Evolutionary conservation across 2,797 vertebrate genomes (phyloP).

Genomic region (Sebastolobus alascanus): DNA sequence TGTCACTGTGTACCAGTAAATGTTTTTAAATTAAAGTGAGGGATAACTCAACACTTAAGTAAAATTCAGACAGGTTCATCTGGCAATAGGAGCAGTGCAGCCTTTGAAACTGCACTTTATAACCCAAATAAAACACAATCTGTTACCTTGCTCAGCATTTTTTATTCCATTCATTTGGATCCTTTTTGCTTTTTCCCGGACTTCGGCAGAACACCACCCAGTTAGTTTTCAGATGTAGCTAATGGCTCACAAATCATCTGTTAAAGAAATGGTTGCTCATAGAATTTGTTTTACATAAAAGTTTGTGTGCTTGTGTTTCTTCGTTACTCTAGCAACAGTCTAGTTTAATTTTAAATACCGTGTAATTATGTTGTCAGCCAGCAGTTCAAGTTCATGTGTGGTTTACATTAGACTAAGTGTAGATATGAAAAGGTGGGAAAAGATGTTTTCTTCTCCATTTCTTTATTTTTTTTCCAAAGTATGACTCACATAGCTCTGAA

Average conservation of each 20-base stretch:
- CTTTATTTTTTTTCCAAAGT: background rate
- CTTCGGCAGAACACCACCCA: background rate
- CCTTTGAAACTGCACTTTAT: slow-evolving; percentile 14
- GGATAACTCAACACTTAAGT: slow-evolving; percentile 2
- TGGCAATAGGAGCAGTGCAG: background rate
- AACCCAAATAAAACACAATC: background rate
- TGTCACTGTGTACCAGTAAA: background rate
- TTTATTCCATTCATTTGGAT: slow-evolving; percentile 5
- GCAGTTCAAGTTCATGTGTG: background rate
- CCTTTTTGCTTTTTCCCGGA: background rate
- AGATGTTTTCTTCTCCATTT: background rate
- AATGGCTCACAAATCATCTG: background rate
- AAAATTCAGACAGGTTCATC: background rate
- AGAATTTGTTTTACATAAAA: background rate
- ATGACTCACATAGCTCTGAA: background rate
- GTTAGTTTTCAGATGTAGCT: background rate
- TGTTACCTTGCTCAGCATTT: slow-evolving; percentile 25
- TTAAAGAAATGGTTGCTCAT: background rate
- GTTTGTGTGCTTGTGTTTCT: background rate
- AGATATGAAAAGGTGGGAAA: background rate
- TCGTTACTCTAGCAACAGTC: slow-evolving; percentile 14
- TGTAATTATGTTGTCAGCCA: slow-evolving; percentile 8
- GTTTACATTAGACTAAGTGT: background rate
- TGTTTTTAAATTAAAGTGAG: background rate
- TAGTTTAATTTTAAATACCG: background rate